Evolutionary conservation across 64 coral and sea anemone species (phyloP).

Genomic region (Dendronephthya gigantea): DNA sequence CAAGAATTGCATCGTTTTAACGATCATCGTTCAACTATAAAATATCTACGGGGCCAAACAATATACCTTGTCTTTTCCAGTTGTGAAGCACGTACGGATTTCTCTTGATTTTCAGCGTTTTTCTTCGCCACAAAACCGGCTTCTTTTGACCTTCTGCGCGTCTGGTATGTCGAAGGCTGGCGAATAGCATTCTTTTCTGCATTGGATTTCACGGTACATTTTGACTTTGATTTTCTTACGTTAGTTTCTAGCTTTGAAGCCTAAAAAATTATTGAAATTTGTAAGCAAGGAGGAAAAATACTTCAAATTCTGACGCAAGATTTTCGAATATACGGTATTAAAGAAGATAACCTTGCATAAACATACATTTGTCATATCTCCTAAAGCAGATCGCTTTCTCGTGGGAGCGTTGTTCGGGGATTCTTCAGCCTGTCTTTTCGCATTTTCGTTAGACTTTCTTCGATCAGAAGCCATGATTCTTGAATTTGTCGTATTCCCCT

Average conservation of each 20-base stretch:
- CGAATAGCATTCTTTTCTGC: neutral
- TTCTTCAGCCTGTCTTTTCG: constrained; percentile 59
- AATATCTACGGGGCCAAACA: neutral
- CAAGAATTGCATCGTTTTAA: neutral
- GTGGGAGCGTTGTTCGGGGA: constrained; percentile 77
- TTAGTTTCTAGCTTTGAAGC: neutral
- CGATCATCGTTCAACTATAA: neutral
- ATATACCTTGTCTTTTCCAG: neutral
- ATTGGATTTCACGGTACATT: neutral
- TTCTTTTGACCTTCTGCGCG: neutral
- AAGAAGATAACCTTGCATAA: neutral
- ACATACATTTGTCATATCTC: constrained; percentile 91
- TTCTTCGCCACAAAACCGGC: neutral
- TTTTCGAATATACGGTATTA: neutral
- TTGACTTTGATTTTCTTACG: neutral
- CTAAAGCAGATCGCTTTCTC: constrained; percentile 81
- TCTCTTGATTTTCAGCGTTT: constrained; percentile 10
- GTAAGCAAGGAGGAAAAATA: neutral
- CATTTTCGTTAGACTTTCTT: constrained; percentile 29
- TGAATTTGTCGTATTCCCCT: constrained; percentile 7
- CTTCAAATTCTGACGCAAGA: neutral
- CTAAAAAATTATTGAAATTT: neutral
- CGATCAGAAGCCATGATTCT: constrained; percentile 40
- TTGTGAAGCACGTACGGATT: neutral
- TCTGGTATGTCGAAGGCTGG: neutral